phyloP scores from a whole-genome alignment of 1,140 invertebrate genomes.

The Zaprionus inermis region DNA sequence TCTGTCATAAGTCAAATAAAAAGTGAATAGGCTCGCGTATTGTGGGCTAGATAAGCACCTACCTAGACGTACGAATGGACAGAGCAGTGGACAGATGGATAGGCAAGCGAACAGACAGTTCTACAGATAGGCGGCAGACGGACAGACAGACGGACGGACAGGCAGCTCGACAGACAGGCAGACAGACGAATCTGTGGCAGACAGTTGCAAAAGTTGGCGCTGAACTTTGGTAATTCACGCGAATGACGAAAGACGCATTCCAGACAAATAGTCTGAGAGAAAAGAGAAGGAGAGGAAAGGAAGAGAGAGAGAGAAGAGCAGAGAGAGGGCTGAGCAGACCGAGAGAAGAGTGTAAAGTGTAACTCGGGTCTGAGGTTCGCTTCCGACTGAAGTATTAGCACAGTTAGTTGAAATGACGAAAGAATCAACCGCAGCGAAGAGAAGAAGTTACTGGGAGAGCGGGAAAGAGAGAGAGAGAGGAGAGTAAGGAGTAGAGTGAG shows the following conservation, averaged over 20 bases:
- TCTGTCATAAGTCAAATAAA: slow-evolving; percentile 79
- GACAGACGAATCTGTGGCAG: not conserved
- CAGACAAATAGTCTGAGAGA: not conserved
- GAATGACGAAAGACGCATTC: not conserved
- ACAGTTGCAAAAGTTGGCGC: slow-evolving; percentile 3
- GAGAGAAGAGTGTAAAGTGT: not conserved
- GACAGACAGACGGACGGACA: not conserved
- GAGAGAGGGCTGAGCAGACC: not conserved
- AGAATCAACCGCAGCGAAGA: not conserved
- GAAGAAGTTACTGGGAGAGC: not conserved
- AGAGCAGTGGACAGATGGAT: not conserved
- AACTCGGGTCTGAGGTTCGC: not conserved
- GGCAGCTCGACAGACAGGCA: not conserved
- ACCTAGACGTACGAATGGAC: slow-evolving; percentile 10
- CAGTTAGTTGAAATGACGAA: not conserved
- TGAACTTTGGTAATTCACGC: slow-evolving; percentile 12
- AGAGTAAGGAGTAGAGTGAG: not conserved
- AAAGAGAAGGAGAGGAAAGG: not conserved
- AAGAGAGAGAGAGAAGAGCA: not conserved
- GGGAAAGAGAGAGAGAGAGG: not conserved
- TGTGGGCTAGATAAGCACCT: slow-evolving; percentile 57
- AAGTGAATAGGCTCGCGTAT: slow-evolving; percentile 74
- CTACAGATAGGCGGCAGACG: too few relatives aligned
- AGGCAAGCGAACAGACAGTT: not conserved
- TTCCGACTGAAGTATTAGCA: not conserved